These are phyloP conservation scores for Vidua chalybeata DNA, from an alignment of 2,113 vertebrate genomes.

Conservation along the genomic window DNA sequence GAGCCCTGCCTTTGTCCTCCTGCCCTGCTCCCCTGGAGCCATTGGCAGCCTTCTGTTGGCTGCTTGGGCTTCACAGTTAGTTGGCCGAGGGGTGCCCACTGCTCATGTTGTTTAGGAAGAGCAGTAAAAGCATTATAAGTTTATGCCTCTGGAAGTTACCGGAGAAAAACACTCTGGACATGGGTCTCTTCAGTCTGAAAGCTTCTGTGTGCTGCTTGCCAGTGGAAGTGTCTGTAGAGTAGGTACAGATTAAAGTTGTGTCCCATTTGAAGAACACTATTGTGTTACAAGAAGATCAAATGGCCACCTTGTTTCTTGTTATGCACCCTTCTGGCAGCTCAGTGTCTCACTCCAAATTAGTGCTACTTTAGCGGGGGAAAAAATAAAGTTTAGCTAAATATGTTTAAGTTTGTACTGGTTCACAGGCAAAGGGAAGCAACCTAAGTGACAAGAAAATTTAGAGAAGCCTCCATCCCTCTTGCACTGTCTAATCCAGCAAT, in stretches of 20 bases:
- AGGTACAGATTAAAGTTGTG: not conserved
- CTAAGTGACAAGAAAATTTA: not conserved
- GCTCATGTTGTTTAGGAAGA: not conserved
- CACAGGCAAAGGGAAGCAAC: not conserved
- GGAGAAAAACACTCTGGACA: not conserved
- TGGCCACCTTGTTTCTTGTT: not conserved
- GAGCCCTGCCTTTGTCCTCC: not conserved
- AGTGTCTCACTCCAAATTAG: not conserved
- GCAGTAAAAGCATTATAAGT: not conserved
- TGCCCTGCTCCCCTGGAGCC: not conserved
- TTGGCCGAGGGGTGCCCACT: rapidly evolving
- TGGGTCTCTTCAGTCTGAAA: not conserved
- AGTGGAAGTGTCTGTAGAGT: not conserved
- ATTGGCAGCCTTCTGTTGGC: not conserved
- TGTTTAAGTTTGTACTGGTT: not conserved
- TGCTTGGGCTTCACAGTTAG: rapidly evolving
- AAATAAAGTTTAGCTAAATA: not conserved
- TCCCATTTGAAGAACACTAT: not conserved
- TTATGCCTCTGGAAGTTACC: not conserved
- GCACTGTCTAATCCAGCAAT: not conserved
- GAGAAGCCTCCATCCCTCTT: not conserved
- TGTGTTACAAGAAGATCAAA: not conserved
- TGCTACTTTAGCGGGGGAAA: not conserved
- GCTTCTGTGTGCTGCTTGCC: not conserved
- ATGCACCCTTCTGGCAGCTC: not conserved